Conservation (phyloP, 2,113 vertebrate genomes). For the Cyprichromis sp. region DNA sequence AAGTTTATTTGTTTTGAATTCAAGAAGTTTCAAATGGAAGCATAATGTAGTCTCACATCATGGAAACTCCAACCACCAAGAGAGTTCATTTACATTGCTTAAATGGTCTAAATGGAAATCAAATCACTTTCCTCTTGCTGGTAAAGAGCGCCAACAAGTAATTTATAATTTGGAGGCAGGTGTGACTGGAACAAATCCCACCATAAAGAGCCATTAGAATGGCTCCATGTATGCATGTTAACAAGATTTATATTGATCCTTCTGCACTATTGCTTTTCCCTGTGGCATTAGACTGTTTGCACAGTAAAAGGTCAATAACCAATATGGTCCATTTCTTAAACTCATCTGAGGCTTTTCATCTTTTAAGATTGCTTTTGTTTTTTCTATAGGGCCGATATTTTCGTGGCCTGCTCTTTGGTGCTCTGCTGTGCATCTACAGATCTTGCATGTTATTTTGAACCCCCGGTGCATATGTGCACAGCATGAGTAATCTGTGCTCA, state of each 20-base stretch:
- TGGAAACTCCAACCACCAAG: background rate
- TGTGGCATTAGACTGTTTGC: background rate
- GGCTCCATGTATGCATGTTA: slow-evolving; percentile 12
- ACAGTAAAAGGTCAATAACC: background rate
- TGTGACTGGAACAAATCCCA: slow-evolving; percentile 20
- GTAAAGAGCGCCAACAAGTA: background rate
- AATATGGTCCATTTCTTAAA: background rate
- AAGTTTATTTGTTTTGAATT: background rate
- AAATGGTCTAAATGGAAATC: background rate
- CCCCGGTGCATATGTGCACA: background rate
- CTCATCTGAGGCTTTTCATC: background rate
- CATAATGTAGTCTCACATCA: background rate
- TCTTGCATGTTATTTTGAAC: background rate
- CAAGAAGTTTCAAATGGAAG: background rate
- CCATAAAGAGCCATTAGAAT: slow-evolving; percentile 18
- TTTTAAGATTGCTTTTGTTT: background rate
- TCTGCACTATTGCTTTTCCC: background rate
- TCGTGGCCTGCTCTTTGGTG: background rate
- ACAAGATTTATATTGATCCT: slow-evolving; percentile 45
- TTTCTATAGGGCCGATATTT: background rate
- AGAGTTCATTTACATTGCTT: background rate
- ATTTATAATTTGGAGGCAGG: background rate
- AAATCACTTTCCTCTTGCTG: background rate
- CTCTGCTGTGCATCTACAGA: background rate
- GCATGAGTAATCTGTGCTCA: background rate